Evolutionary conservation across 2,797 vertebrate genomes (phyloP), one percentile per base, ranked within the genome.

Genomic region (Rhinichthys osculus): DNA sequence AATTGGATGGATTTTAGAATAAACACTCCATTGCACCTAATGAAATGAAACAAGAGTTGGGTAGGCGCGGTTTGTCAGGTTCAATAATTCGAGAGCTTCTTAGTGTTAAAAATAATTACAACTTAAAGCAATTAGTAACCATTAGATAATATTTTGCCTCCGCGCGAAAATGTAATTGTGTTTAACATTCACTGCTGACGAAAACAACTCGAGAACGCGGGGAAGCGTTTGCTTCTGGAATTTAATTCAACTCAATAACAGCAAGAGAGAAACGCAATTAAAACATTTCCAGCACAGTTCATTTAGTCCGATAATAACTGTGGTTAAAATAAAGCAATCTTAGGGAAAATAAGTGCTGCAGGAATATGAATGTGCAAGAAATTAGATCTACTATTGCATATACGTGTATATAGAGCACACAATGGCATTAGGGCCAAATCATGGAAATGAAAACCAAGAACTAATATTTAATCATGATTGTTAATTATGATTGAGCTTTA

Each of bases 1-100:
- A 90, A 91, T 88, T 88, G 85, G 87, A 83, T 85, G 88, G 85
- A 91, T 93, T 93, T 88, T 78, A 80, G 88, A 74, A 90, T 90
- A 72, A 91, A 91, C 88, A 81, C 86, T 88, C 88, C 90, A 89
- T 89, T 89, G 80, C 62, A 52, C 59, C 88, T 92, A 94, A 95
- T 94, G 92, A 93, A 95, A 93, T 85, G 80, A 91, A 92, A 93
- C 93, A 92, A 90, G 88, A 6, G 87, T 88, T 90, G 90, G 89
- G 90, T 87, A 89, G 88, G 90, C 88, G 88, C 86, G 42, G 87
- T 59, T 86, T 94, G 94, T 93, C 94, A 92, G 83, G 86, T 93
- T 90, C 86, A 90, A 93, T 94, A 84, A 93, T 79, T 85, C 73
- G 38, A 87, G 82, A 35, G 83, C 59, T 90, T 88, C 89, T 91